These are phyloP conservation scores for Drosophila melanosoma DNA, from an alignment of 2,888 invertebrate genomes.

Conservation along the genomic window DNA sequence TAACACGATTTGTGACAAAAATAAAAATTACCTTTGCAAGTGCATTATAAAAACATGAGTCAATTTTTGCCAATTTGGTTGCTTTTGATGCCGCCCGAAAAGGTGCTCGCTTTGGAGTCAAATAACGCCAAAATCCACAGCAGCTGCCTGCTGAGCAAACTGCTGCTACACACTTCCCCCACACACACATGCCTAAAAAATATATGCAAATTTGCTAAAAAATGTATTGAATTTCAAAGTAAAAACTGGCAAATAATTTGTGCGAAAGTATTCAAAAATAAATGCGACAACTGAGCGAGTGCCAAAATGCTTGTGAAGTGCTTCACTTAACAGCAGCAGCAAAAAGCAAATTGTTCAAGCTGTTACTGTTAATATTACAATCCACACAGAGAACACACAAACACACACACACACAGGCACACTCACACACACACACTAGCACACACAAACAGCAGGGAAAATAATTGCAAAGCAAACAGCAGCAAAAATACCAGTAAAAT, in stretches of 20 bases:
- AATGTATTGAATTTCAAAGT: slow-evolving; percentile 68
- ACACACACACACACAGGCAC: neutral
- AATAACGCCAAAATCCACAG: slow-evolving; percentile 28
- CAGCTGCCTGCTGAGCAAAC: neutral
- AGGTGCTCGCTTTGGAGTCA: slow-evolving; percentile 36
- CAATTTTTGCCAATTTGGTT: slow-evolving; percentile 34
- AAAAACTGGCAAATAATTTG: slow-evolving; percentile 31
- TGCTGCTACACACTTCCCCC: slow-evolving; percentile 2
- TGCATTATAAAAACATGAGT: slow-evolving; percentile 18
- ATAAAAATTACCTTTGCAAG: neutral
- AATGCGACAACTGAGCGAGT: slow-evolving; percentile 23
- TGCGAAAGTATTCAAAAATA: slow-evolving; percentile 21
- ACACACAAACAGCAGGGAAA: slow-evolving; percentile 59
- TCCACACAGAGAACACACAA: slow-evolving; percentile 34
- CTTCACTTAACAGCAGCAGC: slow-evolving; percentile 28
- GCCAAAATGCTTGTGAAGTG: slow-evolving; percentile 20
- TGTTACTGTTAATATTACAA: slow-evolving; percentile 30
- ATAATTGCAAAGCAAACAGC: slow-evolving; percentile 70
- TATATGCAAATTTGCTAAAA: slow-evolving; percentile 44
- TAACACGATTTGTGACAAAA: neutral
- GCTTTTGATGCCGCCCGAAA: slow-evolving; percentile 23
- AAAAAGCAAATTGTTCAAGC: neutral
- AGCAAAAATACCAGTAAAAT: slow-evolving; percentile 46
- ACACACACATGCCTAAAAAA: slow-evolving; percentile 3
- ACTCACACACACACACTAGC: neutral